phyloP scores from a whole-genome alignment of 2,888 invertebrate species.

The Drosophila neoperkinsi region DNA sequence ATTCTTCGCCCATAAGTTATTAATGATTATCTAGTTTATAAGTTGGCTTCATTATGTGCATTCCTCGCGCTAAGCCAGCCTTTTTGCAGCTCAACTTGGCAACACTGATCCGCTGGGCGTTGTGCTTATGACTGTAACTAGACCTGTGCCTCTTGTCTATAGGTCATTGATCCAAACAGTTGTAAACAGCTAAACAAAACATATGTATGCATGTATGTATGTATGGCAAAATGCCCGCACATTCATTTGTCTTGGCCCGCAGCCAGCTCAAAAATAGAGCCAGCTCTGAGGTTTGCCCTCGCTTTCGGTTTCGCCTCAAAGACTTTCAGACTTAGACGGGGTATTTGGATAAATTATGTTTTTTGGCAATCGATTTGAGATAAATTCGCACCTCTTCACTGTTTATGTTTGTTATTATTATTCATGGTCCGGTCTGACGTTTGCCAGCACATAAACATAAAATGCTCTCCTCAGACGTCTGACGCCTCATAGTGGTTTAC shows the following conservation, averaged over 20 bases:
- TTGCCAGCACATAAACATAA: conserved; percentile 10
- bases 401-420: conserved; percentile 52
- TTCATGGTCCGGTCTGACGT: conserved; percentile 34
- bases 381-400: conserved; percentile 76
- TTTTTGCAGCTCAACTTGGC: conserved; percentile 9
- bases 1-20: background rate
- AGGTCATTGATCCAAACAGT: conserved; percentile 69
- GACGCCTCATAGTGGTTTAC: conserved; percentile 73
- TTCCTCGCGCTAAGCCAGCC: background rate
- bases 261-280: conserved; percentile 17
- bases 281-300: conserved; percentile 54
- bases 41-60: background rate
- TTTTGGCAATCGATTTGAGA: conserved; percentile 71
- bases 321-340: conserved; percentile 6
- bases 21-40: background rate
- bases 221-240: conserved; percentile 35
- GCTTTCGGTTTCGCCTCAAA: conserved; percentile 56
- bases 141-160: conserved; percentile 19
- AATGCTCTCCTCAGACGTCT: conserved; percentile 28
- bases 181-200: conserved; percentile 16
- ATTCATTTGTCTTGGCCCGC: conserved; percentile 32
- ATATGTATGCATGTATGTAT: conserved; percentile 1
- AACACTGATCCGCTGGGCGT: conserved; percentile 10
- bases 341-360: conserved; percentile 46
- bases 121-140: conserved; percentile 18